phyloP scores from a whole-genome alignment of 2,113 vertebrate species.

The Phalacrocorax brasilianus region DNA sequence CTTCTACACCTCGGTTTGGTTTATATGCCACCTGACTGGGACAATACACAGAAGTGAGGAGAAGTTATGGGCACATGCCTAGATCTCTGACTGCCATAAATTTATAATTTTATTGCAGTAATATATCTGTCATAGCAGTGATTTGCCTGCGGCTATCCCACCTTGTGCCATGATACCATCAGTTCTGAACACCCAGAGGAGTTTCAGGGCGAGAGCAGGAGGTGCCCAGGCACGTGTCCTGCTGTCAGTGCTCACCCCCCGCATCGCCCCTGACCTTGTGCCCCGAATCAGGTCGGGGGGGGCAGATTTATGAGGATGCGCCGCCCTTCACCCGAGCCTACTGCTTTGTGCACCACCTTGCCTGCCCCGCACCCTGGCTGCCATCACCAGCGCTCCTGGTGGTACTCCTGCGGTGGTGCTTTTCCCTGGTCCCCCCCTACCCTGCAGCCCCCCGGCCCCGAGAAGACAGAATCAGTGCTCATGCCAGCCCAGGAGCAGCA shows the following conservation, averaged over 20 bases:
- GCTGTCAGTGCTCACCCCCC: fast-evolving
- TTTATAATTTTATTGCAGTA: neutral
- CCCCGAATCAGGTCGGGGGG: neutral
- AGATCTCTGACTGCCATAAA: neutral
- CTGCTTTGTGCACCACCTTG: neutral
- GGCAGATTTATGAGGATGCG: fast-evolving
- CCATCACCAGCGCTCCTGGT: neutral
- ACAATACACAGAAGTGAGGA: neutral
- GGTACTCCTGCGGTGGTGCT: fast-evolving
- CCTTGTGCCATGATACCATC: neutral
- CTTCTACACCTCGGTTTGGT: fast-evolving
- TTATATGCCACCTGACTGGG: neutral
- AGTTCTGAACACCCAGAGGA: neutral
- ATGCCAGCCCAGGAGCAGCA: neutral
- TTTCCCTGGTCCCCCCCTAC: neutral
- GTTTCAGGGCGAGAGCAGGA: neutral
- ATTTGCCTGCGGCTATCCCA: neutral
- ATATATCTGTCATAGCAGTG: neutral
- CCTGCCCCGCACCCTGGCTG: neutral
- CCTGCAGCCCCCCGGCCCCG: fast-evolving
- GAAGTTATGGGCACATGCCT: neutral
- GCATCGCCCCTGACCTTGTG: fast-evolving
- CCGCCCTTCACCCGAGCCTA: neutral
- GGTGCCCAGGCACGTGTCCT: fast-evolving
- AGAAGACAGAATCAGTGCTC: neutral